Base-by-base conservation (phyloP, 2,113 vertebrate species). In the Myotis brandtii region DNA sequence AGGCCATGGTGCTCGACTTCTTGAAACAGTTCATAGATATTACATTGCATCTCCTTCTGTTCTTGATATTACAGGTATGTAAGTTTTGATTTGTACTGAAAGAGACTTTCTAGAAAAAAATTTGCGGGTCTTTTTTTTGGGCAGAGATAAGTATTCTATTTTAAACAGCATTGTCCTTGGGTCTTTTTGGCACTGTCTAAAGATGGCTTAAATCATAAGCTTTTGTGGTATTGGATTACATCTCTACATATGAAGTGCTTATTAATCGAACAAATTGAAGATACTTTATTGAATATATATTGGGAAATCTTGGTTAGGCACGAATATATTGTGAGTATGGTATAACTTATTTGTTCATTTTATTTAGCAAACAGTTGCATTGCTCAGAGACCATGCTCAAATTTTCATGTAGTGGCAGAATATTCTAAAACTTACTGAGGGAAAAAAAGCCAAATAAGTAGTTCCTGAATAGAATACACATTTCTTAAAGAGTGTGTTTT, bases 61-160 rank as follows among this genome's bases (percentile, higher is more conserved):
- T 95, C 99, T 99, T 98, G 99, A 99, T 98, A 99, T 99, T 98
- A 99, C 99, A 98, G 99, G 99, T 99, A 97, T 79, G 96, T 96
- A 81, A 95, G 80, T 82, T 87, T 93, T 89, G n/a, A 87, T 96
- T 97, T 91, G 72, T 96, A 72, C n/a, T 89, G 30, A 84, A 96
- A 94, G 72, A 92, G 7, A 32, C 54, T 85, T 95, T 87, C 50
- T 91, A 66, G 86, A 88, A 90, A 70, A 90, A 48, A 83, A 37
- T 46, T 75, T 91, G 56, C 12, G 86, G n/a, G 30, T 86, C 85
- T 59, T 95, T 91, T 93, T 46, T 69, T 2, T 16, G 17, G 37
- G 80, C 43, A 90, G 43, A 95, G 86, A 64, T 94, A 90, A 88
- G n/a, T 93, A 64, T 76, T 87, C 25, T 75, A 4, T 92, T 93